phyloP scores from a whole-genome alignment of 64 coral and sea anemone genomes.

The Cladopsammia gracilis region DNA sequence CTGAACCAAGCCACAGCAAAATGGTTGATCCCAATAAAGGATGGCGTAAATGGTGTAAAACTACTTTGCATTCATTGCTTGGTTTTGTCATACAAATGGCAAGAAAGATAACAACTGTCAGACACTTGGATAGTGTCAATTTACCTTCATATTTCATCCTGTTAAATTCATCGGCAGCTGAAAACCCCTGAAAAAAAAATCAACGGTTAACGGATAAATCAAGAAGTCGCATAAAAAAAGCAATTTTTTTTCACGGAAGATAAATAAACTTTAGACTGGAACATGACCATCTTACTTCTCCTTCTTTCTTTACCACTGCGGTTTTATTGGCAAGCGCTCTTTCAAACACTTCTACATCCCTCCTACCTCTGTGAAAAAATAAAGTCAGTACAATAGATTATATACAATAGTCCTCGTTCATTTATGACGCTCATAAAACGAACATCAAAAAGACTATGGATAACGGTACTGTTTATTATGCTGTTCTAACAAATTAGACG shows the following conservation, averaged over 20 bases:
- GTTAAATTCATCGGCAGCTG: slow-evolving; percentile 95
- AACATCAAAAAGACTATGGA: too few relatives aligned
- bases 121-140: not conserved
- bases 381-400: too few relatives aligned
- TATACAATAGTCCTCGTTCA: too few relatives aligned
- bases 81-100: too few relatives aligned
- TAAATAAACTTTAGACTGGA: not conserved
- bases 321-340: slow-evolving; percentile 84
- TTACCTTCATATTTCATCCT: slow-evolving; percentile 96
- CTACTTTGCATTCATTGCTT: too few relatives aligned
- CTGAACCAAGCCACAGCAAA: too few relatives aligned
- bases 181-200: slow-evolving; percentile 51
- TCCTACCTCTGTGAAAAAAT: slow-evolving; percentile 37
- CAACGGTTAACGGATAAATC: not conserved
- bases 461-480: too few relatives aligned
- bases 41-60: too few relatives aligned
- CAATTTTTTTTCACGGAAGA: not conserved
- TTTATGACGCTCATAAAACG: too few relatives aligned
- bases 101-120: not conserved
- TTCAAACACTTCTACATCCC: slow-evolving; percentile 74
- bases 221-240: not conserved
- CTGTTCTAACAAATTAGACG: too few relatives aligned
- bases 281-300: slow-evolving; percentile 47
- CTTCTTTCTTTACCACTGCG: slow-evolving; percentile 71
- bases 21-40: too few relatives aligned